Base-by-base conservation (phyloP, 2,888 invertebrate species). In the Nomada ferruginata region DNA sequence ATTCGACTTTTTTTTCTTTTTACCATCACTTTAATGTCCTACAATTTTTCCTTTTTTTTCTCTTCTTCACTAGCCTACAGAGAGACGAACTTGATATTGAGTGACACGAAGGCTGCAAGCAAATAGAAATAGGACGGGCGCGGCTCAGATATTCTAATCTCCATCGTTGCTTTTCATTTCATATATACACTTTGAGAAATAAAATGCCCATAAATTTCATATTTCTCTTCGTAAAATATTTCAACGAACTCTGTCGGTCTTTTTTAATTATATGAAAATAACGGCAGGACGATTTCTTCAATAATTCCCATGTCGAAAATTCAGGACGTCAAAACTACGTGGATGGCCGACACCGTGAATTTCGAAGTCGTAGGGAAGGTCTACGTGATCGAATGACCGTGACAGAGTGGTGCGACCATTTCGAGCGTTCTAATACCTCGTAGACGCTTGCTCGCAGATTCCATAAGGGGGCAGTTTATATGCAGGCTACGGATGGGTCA, bases 401-500 rank as follows among this genome's bases (percentile, higher is more conserved):
- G 82, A 83, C 85, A 82, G 79, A 68, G 78, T 74, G 82, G 69
- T 60, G 73, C 44, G 78, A 68, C 73, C 79, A 63, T 84, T 82
- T 61, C 72, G 60, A 55, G 75, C 68, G 83, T 85, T 87, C 79
- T 83, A 87, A 87, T 80, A 87, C 73, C 79, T 72, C 76, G 82
- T 80, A 85, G 84, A 79, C 82, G 86, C 70, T 80, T 79, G 80
- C 74, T 85, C 73, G 74, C 82, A 84, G 88, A 89, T 89, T 90
- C 87, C 87, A 77, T 91, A 92, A 92, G 88, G 89, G 90, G 89
- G 92, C 91, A 92, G 92, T 93, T 93, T 93, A 92, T 93, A 93
- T 93, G 93, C 93, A 91, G 88, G 88, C 89, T 89, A 91, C 90
- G 90, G 88, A 89, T 85, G 90, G 92, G 92, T 91, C 92, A 92